Evolutionary conservation across 2,888 invertebrate genomes (phyloP).

Genomic region (Coleophora deauratella): DNA sequence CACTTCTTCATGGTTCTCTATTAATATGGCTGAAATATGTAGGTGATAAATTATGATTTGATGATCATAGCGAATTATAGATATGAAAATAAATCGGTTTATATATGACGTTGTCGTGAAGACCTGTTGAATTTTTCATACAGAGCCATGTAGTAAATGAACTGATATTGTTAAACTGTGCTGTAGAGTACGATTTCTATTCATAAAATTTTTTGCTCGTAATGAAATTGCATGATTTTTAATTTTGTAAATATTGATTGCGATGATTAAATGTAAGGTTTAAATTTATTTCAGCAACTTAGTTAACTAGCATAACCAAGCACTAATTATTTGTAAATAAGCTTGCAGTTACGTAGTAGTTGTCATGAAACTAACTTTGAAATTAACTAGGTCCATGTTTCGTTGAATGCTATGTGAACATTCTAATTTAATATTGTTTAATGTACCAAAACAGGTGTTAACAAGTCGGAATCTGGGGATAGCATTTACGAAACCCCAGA

Average conservation of each 20-base stretch:
- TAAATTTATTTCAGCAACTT: conserved; percentile 20
- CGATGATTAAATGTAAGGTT: too few relatives aligned
- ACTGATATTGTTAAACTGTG: neutral
- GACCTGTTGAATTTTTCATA: too few relatives aligned
- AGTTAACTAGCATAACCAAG: conserved; percentile 51
- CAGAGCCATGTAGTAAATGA: too few relatives aligned
- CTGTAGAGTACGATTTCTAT: neutral
- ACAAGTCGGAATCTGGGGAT: conserved; percentile 57
- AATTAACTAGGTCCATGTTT: conserved; percentile 20
- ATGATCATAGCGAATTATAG: too few relatives aligned
- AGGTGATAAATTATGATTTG: too few relatives aligned
- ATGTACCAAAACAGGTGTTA: conserved; percentile 64
- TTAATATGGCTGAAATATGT: neutral
- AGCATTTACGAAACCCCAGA: conserved; percentile 44
- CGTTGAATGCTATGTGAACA: conserved; percentile 29
- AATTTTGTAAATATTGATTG: neutral
- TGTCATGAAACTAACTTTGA: conserved; percentile 37
- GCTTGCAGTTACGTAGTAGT: conserved; percentile 32
- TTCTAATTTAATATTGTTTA: conserved; percentile 43
- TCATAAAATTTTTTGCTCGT: neutral
- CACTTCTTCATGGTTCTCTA: neutral
- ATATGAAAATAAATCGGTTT: too few relatives aligned
- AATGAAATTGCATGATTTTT: neutral
- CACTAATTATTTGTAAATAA: conserved; percentile 57
- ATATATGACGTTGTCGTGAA: too few relatives aligned